Percentiles rank a stretch among this genome's conserved stretches.
Evolutionary conservation across 2,113 vertebrate species (phyloP).

Genomic region (Cinclus mexicanus): DNA sequence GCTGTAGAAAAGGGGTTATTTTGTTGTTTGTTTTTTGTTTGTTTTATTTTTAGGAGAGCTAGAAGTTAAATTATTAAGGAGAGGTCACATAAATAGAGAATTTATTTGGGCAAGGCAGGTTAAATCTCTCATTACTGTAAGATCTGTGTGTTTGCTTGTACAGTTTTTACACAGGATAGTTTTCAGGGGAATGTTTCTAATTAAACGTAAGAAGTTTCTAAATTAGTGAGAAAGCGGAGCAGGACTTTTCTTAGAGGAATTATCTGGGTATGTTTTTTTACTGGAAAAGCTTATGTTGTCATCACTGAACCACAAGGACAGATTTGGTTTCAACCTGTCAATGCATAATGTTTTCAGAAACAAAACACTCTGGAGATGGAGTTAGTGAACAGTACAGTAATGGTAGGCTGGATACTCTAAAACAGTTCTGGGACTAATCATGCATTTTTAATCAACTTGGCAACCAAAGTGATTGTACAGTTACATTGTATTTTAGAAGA

Average conservation of each 20-base stretch:
- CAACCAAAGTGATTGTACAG: background rate
- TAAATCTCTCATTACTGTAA: background rate
- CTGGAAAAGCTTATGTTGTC: background rate
- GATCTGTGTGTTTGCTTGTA: background rate
- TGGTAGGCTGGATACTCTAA: background rate
- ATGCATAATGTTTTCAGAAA: background rate
- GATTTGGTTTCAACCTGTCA: background rate
- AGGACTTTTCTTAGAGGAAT: background rate
- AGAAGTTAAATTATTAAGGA: background rate
- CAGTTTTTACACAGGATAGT: background rate
- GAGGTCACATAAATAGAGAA: background rate
- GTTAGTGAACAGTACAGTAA: background rate
- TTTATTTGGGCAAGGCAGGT: background rate
- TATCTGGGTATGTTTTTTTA: background rate
- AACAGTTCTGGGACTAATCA: background rate
- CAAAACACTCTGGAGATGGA: background rate
- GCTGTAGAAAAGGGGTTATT: background rate
- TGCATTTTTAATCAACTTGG: background rate
- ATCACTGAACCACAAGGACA: background rate
- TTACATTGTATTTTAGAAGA: background rate
- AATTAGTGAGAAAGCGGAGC: background rate
- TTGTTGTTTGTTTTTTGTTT: too few species aligned
- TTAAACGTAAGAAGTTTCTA: background rate
- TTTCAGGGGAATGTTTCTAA: background rate
- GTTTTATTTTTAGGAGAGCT: background rate